A percentile compares a stretch with the other conserved stretches of the same genome.
phyloP scores from a whole-genome alignment of 2,888 invertebrate species.

The Monochamus alternatus region DNA sequence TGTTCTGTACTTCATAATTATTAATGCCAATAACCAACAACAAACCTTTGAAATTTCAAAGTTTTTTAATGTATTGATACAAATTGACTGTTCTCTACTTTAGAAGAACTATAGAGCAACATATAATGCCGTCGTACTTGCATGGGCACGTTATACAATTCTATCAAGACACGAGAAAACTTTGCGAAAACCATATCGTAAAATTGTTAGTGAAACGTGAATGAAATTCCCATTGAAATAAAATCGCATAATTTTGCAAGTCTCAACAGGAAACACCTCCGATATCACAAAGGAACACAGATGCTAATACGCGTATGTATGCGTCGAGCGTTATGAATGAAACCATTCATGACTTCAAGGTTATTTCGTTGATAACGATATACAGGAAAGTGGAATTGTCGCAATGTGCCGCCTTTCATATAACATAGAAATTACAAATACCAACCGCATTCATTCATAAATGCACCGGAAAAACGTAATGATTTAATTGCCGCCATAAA shows the following conservation, averaged over 20 bases:
- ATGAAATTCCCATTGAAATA: neutral
- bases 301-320: neutral
- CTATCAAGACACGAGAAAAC: too few relatives aligned
- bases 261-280: conserved; percentile 4
- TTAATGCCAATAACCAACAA: too few relatives aligned
- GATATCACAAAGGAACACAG: neutral
- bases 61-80: too few relatives aligned
- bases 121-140: too few relatives aligned
- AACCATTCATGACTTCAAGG: conserved; percentile 38
- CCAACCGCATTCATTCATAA: conserved; percentile 38
- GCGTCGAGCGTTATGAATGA: conserved; percentile 33
- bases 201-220: too few relatives aligned
- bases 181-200: too few relatives aligned
- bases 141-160: too few relatives aligned
- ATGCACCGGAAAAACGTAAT: conserved; percentile 24
- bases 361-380: conserved; percentile 30
- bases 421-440: conserved; percentile 28
- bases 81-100: too few relatives aligned
- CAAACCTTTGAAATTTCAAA: too few relatives aligned
- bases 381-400: conserved; percentile 23
- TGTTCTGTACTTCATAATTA: too few relatives aligned
- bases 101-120: too few relatives aligned
- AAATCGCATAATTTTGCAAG: neutral
- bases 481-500: conserved; percentile 33
- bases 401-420: conserved; percentile 32